These are phyloP conservation scores for Salvelinus sp. DNA, from an alignment of 2,113 vertebrate species.

Conservation along the genomic window DNA sequence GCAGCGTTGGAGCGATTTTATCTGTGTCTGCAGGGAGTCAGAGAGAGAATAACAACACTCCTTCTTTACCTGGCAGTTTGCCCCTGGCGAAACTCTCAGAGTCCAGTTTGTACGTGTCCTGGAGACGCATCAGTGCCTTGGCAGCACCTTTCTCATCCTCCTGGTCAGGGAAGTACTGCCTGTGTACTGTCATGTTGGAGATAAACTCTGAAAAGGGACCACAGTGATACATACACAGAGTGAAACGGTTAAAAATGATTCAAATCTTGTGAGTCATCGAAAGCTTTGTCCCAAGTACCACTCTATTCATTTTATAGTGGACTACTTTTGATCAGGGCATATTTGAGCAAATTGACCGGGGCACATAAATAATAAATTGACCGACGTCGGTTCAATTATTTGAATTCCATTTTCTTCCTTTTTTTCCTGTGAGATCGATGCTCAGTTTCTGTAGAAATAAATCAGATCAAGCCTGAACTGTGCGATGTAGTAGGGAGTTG, in stretches of 20 bases:
- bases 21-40: too few relatives aligned
- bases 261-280: background rate
- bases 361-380: too few relatives aligned
- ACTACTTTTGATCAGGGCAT: background rate
- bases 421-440: too few relatives aligned
- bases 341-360: background rate
- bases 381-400: too few relatives aligned
- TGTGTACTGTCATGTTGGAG: slow-evolving; percentile 89
- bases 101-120: slow-evolving; percentile 95
- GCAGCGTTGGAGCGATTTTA: background rate
- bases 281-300: too few relatives aligned
- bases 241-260: slow-evolving; percentile 35
- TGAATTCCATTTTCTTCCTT: too few relatives aligned
- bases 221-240: slow-evolving; percentile 12
- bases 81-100: slow-evolving; percentile 89
- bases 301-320: too few relatives aligned
- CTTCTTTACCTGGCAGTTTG: slow-evolving; percentile 82
- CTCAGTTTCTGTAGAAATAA: too few relatives aligned
- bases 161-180: slow-evolving; percentile 88
- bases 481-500: too few relatives aligned
- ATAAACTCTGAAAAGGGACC: slow-evolving; percentile 82
- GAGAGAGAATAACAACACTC: background rate
- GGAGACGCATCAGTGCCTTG: slow-evolving; percentile 93
- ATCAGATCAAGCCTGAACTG: too few relatives aligned
- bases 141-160: slow-evolving; percentile 93